phyloP scores from a whole-genome alignment of 1,140 invertebrate genomes.

The Thaumetopoea pityocampa region DNA sequence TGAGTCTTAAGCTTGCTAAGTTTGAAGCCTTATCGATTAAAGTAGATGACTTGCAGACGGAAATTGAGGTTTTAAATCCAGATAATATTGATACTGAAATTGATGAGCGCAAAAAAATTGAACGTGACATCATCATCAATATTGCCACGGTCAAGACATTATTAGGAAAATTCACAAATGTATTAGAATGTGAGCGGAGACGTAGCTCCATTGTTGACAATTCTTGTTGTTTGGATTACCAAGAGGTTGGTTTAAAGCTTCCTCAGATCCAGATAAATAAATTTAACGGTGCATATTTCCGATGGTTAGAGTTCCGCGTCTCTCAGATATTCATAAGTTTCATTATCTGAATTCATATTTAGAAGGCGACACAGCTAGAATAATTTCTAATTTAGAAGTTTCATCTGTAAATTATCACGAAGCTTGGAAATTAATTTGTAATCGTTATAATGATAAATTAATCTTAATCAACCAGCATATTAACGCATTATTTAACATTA shows the following conservation, averaged over 20 bases:
- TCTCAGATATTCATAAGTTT: conserved; percentile 33
- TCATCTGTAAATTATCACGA: neutral
- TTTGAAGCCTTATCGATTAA: too few relatives aligned
- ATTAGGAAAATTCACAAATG: conserved; percentile 6
- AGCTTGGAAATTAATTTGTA: too few relatives aligned
- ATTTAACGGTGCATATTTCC: conserved; percentile 34
- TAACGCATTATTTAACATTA: too few relatives aligned
- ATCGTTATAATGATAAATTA: too few relatives aligned
- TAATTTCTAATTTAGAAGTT: neutral
- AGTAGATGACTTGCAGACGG: conserved; percentile 19
- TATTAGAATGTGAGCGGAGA: neutral
- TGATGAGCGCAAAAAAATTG: conserved; percentile 6
- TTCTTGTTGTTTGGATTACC: conserved; percentile 3
- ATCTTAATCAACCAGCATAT: too few relatives aligned
- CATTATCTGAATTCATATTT: conserved; percentile 18
- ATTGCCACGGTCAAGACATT: conserved; percentile 17
- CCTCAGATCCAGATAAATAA: conserved; percentile 34
- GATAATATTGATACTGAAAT: conserved; percentile 19
- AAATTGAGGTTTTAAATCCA: conserved; percentile 17
- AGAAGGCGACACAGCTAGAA: too few relatives aligned
- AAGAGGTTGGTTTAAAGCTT: conserved; percentile 13
- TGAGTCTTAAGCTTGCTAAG: too few relatives aligned
- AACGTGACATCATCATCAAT: conserved; percentile 6
- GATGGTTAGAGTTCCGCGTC: conserved; percentile 41
- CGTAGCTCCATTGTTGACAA: neutral